These are phyloP conservation scores for Pristionchus fissidentatus DNA, from an alignment of 2,888 invertebrate genomes.

Conservation along the genomic window DNA sequence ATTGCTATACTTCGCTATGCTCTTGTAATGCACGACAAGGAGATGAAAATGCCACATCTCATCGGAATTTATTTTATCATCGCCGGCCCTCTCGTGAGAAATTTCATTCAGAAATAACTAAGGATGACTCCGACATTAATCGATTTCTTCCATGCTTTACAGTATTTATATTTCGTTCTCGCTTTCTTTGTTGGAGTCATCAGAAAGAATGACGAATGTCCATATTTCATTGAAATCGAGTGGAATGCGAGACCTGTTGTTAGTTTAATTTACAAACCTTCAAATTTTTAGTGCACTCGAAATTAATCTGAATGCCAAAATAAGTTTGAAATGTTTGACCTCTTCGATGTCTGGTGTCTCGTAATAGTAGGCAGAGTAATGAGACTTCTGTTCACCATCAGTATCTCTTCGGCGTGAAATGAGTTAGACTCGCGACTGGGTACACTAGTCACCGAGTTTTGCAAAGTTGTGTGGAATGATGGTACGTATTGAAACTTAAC, in stretches of 20 bases:
- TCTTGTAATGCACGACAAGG: constrained; percentile 25
- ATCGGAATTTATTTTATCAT: background rate
- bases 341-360: too few relatives aligned
- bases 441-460: background rate
- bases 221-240: constrained; percentile 40
- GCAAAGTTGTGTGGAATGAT: too few relatives aligned
- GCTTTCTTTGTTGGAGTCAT: constrained; percentile 11
- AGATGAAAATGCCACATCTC: background rate
- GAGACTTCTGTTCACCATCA: background rate
- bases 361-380: too few relatives aligned
- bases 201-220: constrained; percentile 43
- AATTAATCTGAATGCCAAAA: background rate
- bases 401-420: background rate
- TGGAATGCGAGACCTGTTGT: constrained; percentile 16
- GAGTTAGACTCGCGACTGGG: background rate
- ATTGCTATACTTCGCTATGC: constrained; percentile 27
- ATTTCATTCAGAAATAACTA: background rate
- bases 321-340: too few relatives aligned
- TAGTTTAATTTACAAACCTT: background rate
- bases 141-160: background rate
- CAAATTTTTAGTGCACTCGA: background rate
- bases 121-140: too few relatives aligned
- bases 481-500: too few relatives aligned
- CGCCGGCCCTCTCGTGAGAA: background rate
- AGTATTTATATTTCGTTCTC: constrained; percentile 43